Base-by-base conservation (phyloP, 2,797 vertebrate species). In the Tapera naevia region DNA sequence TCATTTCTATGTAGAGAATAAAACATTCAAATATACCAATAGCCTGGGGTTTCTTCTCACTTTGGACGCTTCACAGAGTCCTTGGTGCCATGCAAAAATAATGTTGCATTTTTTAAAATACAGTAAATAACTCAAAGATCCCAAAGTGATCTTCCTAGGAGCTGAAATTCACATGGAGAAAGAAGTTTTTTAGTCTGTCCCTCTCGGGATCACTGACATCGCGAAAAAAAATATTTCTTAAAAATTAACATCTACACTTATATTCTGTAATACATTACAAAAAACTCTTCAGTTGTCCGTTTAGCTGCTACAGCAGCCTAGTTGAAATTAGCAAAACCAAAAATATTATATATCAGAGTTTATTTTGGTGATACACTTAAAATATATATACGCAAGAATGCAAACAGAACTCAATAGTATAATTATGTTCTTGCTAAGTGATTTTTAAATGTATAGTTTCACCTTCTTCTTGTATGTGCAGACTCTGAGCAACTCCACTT, bases 41-140 rank as follows among this genome's bases (percentile, higher is more conserved):
- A 54, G 25, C 5, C 3, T 13, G 11, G 6, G 8, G 19, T 88
- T 86, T 58, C 53, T 78, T 67, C 57, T 2, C 13, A 53, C 1
- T 41, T 58, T 50, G 27, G 12, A 9, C 6, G 57, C 53, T 75
- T 50, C 3, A 1, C 11, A 43, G 24, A 86, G 9, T 27, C 25
- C 35, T 76, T 56, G 46, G 4, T 22, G 5, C 23, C 3, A 13
- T 32, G 17, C 8, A 80, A 78, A 88, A 86, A 25, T 30, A 72
- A 35, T 11, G 18, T 9, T 54, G 5, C 11, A 0, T 1, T 33
- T 66, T 79, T 51, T 13, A 0, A 50, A 45, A 73, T 22, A 46
- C 1, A 2, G 32, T 27, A 0, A 24, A 62, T 19, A 43, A 1
- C 1, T 2, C 21, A 65, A 70, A 60, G 22, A 45, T 45, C 43